Percentiles rank a stretch among this genome's conserved stretches.
These are phyloP conservation scores for Mastacembelus armatus DNA, from an alignment of 2,797 vertebrate species.

Conservation along the genomic window DNA sequence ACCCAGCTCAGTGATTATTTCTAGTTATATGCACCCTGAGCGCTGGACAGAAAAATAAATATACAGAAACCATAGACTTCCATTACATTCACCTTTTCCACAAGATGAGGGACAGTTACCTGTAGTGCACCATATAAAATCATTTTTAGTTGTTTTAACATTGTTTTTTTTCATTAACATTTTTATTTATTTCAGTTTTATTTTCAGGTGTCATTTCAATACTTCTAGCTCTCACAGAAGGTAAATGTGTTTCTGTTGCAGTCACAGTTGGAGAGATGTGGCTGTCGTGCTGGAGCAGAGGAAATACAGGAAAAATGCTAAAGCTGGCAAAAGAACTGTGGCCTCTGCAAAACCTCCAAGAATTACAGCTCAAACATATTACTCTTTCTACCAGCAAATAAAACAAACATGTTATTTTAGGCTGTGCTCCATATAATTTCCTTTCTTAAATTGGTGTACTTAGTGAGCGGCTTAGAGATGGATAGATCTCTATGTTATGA, in stretches of 20 bases:
- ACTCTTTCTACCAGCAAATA: slow-evolving; percentile 30
- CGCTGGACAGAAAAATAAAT: slow-evolving; percentile 31
- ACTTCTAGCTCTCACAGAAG: slow-evolving; percentile 1
- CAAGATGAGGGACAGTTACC: slow-evolving; percentile 24
- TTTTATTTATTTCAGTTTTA: no score
- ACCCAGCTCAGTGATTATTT: slow-evolving; percentile 29
- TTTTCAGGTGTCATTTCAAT: not conserved
- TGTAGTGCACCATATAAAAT: slow-evolving; percentile 39
- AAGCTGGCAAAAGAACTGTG: slow-evolving; percentile 37
- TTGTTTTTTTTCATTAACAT: slow-evolving; percentile 9
- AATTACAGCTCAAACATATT: slow-evolving; percentile 41
- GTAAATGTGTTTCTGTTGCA: slow-evolving; percentile 3
- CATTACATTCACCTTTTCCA: slow-evolving; percentile 35
- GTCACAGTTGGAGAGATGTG: slow-evolving; percentile 19
- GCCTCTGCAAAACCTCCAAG: slow-evolving; percentile 42
- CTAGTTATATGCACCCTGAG: slow-evolving; percentile 23
- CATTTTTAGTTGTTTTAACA: slow-evolving; percentile 25
- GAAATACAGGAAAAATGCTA: no score
- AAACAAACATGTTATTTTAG: slow-evolving; percentile 49
- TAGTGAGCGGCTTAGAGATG: slow-evolving; percentile 9
- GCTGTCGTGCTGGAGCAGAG: slow-evolving; percentile 29
- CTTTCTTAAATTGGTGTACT: slow-evolving; percentile 13
- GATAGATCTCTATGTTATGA: not conserved
- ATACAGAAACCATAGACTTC: slow-evolving; percentile 54
- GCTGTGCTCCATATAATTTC: slow-evolving; percentile 28